These are phyloP conservation scores for Dicrostonyx torquatus DNA, from an alignment of 2,797 vertebrate genomes.

Conservation along the genomic window DNA sequence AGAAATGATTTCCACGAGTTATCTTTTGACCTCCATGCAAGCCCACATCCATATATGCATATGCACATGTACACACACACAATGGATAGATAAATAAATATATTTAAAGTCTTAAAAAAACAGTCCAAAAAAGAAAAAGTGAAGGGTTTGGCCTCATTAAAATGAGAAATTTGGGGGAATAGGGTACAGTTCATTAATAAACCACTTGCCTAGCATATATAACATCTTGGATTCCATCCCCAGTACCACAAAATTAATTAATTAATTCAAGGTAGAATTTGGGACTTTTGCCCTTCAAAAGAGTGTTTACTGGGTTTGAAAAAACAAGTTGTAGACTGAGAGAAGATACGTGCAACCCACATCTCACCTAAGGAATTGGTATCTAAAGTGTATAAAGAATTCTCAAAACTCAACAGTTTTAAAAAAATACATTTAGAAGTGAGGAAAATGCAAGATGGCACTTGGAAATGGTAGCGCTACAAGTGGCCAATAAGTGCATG, in stretches of 20 bases:
- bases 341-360: not conserved
- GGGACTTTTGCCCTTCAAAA: not conserved
- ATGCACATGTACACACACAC: not conserved
- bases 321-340: not conserved
- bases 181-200: not conserved
- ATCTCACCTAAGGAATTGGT: not conserved
- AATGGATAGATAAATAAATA: not conserved
- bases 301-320: not conserved
- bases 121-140: constrained; percentile 32
- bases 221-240: not conserved
- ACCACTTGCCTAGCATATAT: not conserved
- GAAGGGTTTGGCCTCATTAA: not conserved
- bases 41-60: not conserved
- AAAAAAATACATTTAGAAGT: not conserved
- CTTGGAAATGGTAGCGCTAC: not conserved
- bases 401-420: not conserved
- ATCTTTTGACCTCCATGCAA: not conserved
- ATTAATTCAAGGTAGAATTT: not conserved
- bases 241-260: not conserved
- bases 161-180: constrained; percentile 15
- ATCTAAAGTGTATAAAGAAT: not conserved
- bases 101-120: not conserved
- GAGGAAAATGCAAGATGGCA: not conserved
- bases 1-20: not conserved
- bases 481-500: not conserved